Base-by-base conservation (phyloP, 2,888 invertebrate species). In the Asteroscopus sphinx region DNA sequence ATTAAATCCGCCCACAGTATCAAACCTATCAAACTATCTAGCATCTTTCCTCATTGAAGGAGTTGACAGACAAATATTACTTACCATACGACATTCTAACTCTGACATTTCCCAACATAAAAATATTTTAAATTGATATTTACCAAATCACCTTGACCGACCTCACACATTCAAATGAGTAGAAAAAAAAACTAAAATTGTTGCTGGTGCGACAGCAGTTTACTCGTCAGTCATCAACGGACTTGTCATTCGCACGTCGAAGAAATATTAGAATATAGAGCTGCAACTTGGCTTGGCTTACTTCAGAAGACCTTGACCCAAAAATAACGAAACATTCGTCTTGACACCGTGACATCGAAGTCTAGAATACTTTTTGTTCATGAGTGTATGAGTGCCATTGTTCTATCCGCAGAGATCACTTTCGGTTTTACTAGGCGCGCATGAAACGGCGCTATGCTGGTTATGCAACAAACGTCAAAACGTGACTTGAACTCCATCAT, bases 311-410 rank as follows among this genome's bases (percentile, higher is more conserved):
- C 92, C 92, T 89, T 92, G 92, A 92, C 92, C 91, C 79, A 89
- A 90, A 90, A 90, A 89, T 89, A 88, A 84, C 83, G 82, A 83
- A 86, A 83, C 88, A 86, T 82, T 83, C 79, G 79, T 88, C 86
- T 85, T 87, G 87, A 88, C 88, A 89, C 82, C 76, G 83, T 87
- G 84, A 86, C 89, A 87, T 82, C 63, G 73, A 69, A 65, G 62
- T 45, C 44, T 57, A 69, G 63, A 73, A 73, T 63, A 60, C 54
- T 76, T 79, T 77, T 79, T 76, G 60, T 48, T 44, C 62, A 48
- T 49, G 42, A 65, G 35, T 44, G 42, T 66, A 56, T 65, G 44
- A 57, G 40, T 44, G 64, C 65, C 44, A 70, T 74, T 70, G 69
- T 76, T 62, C 63, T 40, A 25, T 11, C 16, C 17, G 30, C 46